Evolutionary conservation across 2,797 vertebrate species (phyloP).

Genomic region (Uromys caudimaculatus): DNA sequence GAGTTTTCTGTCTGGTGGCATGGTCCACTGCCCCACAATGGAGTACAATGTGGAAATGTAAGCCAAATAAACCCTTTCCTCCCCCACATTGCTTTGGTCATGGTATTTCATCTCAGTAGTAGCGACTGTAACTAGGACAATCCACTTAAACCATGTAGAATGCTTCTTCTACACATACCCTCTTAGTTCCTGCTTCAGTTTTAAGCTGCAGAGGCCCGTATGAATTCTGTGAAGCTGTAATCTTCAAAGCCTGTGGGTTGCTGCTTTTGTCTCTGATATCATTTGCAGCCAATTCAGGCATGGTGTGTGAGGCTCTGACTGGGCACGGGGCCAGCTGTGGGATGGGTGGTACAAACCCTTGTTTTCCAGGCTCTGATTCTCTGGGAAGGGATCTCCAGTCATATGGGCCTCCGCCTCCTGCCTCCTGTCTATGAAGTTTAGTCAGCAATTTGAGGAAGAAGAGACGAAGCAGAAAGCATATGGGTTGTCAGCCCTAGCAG

Average conservation of each 20-base stretch:
- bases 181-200: not conserved
- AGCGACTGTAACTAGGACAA: not conserved
- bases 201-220: not conserved
- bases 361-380: not conserved
- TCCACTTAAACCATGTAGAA: not conserved
- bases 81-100: not conserved
- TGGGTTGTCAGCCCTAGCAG: not conserved
- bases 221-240: not conserved
- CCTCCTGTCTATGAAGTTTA: conserved; percentile 25
- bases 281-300: not conserved
- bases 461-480: not conserved
- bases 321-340: not conserved
- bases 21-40: too few relatives aligned
- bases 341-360: not conserved
- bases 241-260: not conserved
- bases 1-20: too few relatives aligned
- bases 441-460: not conserved
- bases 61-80: not conserved
- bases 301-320: not conserved
- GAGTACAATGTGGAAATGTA: too few relatives aligned
- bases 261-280: not conserved
- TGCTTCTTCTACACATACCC: not conserved
- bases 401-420: not conserved
- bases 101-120: not conserved
- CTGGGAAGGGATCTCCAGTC: not conserved